phyloP scores from a whole-genome alignment of 2,113 vertebrate species.

The Ptilonorhynchus violaceus region DNA sequence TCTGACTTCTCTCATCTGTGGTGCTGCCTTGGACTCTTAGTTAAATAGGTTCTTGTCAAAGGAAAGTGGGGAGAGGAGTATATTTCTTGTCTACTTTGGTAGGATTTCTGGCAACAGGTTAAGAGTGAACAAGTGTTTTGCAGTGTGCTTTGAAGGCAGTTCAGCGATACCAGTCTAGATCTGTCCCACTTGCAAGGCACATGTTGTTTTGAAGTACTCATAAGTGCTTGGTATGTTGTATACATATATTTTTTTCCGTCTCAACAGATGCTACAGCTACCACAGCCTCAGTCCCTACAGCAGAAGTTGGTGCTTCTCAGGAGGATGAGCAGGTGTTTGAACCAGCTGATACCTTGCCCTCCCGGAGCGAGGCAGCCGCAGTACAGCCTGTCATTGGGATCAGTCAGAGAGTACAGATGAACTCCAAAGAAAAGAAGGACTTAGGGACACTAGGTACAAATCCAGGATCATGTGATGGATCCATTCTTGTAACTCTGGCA shows the following conservation, averaged over 20 bases:
- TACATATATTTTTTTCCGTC: neutral
- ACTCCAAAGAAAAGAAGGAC: conserved; percentile 89
- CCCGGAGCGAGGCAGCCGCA: conserved; percentile 70
- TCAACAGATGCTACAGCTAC: conserved; percentile 14
- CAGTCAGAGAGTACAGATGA: conserved; percentile 84
- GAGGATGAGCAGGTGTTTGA: conserved; percentile 56
- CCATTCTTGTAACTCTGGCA: neutral
- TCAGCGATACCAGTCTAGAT: neutral
- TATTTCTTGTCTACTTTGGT: neutral
- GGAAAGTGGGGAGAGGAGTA: neutral
- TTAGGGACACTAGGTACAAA: conserved; percentile 83
- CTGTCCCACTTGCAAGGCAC: neutral
- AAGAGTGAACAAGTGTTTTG: neutral
- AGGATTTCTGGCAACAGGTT: neutral
- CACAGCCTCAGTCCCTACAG: neutral
- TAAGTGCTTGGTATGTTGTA: neutral
- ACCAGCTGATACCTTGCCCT: conserved; percentile 53
- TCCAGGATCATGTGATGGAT: neutral
- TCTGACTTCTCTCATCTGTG: neutral
- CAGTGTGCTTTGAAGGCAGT: neutral
- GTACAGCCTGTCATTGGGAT: conserved; percentile 86
- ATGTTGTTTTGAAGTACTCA: neutral
- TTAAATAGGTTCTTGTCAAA: neutral
- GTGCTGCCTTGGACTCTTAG: neutral
- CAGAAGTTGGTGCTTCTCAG: neutral